A percentile compares a stretch with the other conserved stretches of the same genome.
These are phyloP conservation scores for Catotricha subobsoleta DNA, from an alignment of 2,888 invertebrate species.

Conservation along the genomic window DNA sequence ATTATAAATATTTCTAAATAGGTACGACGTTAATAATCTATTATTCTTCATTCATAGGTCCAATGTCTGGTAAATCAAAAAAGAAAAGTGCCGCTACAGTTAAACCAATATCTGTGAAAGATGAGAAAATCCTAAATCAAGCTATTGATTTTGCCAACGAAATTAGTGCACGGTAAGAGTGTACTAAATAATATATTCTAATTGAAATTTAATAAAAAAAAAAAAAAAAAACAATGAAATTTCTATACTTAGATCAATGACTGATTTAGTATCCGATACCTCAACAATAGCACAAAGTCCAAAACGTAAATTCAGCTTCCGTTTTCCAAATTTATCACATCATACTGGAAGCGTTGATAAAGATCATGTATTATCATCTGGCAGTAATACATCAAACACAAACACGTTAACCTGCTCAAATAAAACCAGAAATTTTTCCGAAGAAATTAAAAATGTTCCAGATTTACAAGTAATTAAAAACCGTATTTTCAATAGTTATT, in stretches of 20 bases:
- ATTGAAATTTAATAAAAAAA: no score
- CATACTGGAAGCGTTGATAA: slow-evolving; percentile 12
- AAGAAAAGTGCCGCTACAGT: slow-evolving; percentile 34
- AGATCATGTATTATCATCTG: not conserved
- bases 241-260: slow-evolving; percentile 37
- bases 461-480: slow-evolving; percentile 68
- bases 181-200: not conserved
- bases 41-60: slow-evolving; percentile 5
- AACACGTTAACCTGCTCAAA: slow-evolving; percentile 27
- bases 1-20: slow-evolving; percentile 11
- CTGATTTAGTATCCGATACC: slow-evolving; percentile 34
- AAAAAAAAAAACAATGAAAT: no score
- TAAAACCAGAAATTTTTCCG: slow-evolving; percentile 64
- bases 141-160: slow-evolving; percentile 89
- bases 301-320: slow-evolving; percentile 60
- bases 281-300: slow-evolving; percentile 43
- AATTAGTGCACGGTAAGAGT: slow-evolving; percentile 48
- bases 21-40: no score
- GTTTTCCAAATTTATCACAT: slow-evolving; percentile 37
- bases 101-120: slow-evolving; percentile 85
- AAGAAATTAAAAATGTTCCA: slow-evolving; percentile 68
- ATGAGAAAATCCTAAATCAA: slow-evolving; percentile 76
- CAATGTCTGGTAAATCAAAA: slow-evolving; percentile 18
- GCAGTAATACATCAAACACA: slow-evolving; percentile 25
- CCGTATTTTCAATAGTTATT: no score